Percentiles rank a stretch among this genome's conserved stretches.
Evolutionary conservation across 1,140 invertebrate species (phyloP).

Genomic region (Drosophila pandora): DNA sequence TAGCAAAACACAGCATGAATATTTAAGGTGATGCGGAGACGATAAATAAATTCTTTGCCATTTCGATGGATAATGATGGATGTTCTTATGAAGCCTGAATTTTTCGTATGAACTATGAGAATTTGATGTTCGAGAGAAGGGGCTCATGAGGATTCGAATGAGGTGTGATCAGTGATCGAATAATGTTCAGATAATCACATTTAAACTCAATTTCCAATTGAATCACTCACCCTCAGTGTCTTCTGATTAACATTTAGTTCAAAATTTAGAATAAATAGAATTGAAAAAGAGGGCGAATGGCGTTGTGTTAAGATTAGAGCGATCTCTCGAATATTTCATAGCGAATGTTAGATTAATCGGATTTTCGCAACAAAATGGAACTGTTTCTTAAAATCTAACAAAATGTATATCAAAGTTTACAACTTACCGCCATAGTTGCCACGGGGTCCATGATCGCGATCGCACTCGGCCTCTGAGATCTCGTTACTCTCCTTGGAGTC

Average conservation of each 20-base stretch:
- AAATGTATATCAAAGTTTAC: neutral
- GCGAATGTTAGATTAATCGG: conserved; percentile 14
- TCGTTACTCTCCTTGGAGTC: conserved; percentile 96
- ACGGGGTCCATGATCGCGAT: conserved; percentile 90
- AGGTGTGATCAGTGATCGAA: conserved; percentile 34
- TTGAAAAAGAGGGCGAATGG: conserved; percentile 57
- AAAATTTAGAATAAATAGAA: conserved; percentile 58
- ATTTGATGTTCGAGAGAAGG: conserved; percentile 25
- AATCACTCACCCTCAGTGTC: conserved; percentile 83
- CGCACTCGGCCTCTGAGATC: conserved; percentile 96
- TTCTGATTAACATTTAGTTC: conserved; percentile 69
- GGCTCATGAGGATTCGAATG: conserved; percentile 33
- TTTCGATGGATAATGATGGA: conserved; percentile 14
- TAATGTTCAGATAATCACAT: conserved; percentile 31
- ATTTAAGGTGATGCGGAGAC: conserved; percentile 42
- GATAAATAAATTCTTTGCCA: conserved; percentile 11
- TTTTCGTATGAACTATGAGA: conserved; percentile 3
- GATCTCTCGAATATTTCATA: conserved; percentile 40
- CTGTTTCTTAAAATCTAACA: neutral
- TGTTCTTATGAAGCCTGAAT: conserved; percentile 10
- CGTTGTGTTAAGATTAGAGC: conserved; percentile 42
- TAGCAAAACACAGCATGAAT: conserved; percentile 83
- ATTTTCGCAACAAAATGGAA: neutral
- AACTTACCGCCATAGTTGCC: conserved; percentile 90
- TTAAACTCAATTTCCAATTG: conserved; percentile 45